A percentile compares a stretch with the other conserved stretches of the same genome.
Conservation (phyloP, 2,797 vertebrate species). For the Gallinago solitaria region DNA sequence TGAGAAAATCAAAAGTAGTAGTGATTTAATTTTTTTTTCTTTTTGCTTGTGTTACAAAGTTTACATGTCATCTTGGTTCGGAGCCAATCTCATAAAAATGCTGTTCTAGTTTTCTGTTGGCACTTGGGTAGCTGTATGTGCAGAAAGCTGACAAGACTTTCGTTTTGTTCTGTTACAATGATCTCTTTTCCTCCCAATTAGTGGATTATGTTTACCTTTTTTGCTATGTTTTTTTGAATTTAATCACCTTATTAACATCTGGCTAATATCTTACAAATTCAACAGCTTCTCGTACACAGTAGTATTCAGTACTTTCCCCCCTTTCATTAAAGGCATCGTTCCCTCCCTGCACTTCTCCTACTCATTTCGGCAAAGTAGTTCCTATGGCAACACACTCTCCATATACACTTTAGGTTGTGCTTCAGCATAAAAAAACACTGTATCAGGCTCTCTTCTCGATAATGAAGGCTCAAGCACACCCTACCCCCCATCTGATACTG, state of each 20-base stretch:
- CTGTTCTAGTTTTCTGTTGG: neutral
- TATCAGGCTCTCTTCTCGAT: neutral
- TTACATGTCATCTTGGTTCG: neutral
- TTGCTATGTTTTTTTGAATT: neutral
- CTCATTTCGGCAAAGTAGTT: constrained; percentile 53
- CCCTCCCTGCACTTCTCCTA: neutral
- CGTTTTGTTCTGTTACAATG: neutral
- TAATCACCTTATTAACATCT: constrained; percentile 5
- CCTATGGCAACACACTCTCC: constrained; percentile 61
- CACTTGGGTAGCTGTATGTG: neutral
- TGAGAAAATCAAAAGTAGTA: neutral
- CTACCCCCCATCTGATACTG: neutral
- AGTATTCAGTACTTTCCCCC: neutral
- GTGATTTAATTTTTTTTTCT: neutral
- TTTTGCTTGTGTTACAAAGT: neutral
- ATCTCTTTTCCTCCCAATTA: neutral
- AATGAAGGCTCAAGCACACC: neutral
- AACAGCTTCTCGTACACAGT: neutral
- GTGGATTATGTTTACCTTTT: neutral
- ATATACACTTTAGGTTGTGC: constrained; percentile 45
- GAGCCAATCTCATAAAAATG: neutral
- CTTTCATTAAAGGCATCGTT: neutral
- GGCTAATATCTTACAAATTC: neutral
- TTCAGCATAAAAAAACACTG: neutral
- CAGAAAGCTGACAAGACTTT: neutral